Evolutionary conservation across 1,140 invertebrate species (phyloP).

Genomic region (Oryzaephilus surinamensis): DNA sequence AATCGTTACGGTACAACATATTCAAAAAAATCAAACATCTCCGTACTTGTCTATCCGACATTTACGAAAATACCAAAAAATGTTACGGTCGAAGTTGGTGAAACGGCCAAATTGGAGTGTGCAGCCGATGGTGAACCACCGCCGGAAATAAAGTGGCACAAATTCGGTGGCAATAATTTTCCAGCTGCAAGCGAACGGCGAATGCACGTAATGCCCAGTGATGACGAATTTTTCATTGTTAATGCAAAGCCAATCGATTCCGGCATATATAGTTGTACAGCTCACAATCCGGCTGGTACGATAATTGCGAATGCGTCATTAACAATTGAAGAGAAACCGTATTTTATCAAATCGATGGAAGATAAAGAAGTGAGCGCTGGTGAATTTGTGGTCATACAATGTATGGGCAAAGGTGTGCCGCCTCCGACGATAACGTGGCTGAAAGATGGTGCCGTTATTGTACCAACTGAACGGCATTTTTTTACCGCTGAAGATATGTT

Average conservation of each 20-base stretch:
- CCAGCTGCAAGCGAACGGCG: constrained; percentile 86
- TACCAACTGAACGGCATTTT: constrained; percentile 60
- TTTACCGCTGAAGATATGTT: constrained; percentile 79
- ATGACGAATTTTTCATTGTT: constrained; percentile 87
- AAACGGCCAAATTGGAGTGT: constrained; percentile 82
- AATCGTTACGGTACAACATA: constrained; percentile 86
- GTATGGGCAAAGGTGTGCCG: constrained; percentile 75
- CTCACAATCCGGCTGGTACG: constrained; percentile 77
- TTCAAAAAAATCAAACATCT: constrained; percentile 74
- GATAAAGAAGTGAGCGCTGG: constrained; percentile 70
- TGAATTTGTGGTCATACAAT: constrained; percentile 74
- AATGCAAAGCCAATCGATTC: constrained; percentile 79
- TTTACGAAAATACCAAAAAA: constrained; percentile 80
- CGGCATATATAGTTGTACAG: constrained; percentile 89
- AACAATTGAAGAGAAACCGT: constrained; percentile 64
- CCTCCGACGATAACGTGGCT: constrained; percentile 81
- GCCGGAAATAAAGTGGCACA: constrained; percentile 85
- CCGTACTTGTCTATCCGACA: constrained; percentile 78
- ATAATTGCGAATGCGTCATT: constrained; percentile 83
- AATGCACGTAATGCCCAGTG: constrained; percentile 84
- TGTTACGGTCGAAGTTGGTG: constrained; percentile 72
- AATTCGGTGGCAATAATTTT: constrained; percentile 91
- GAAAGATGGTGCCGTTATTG: constrained; percentile 69
- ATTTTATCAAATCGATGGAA: constrained; percentile 74
- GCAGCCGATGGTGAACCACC: constrained; percentile 78